Evolutionary conservation across 2,113 vertebrate species (phyloP).

Genomic region (Grallaria varia): DNA sequence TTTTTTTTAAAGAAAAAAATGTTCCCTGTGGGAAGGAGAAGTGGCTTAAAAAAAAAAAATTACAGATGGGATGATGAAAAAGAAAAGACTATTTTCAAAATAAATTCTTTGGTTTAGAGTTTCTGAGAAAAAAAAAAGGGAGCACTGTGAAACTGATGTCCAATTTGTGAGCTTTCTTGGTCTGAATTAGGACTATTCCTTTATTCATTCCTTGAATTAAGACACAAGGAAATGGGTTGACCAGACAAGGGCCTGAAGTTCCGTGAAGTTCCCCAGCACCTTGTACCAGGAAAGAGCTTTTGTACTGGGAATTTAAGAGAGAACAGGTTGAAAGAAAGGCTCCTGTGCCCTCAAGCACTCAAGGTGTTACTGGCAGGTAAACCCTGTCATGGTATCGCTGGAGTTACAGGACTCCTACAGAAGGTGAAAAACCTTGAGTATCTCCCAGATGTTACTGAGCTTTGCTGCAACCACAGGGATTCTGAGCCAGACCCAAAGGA

Average conservation of each 20-base stretch:
- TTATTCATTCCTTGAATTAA: neutral
- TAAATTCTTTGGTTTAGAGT: neutral
- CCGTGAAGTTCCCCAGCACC: neutral
- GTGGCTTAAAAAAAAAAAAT: neutral
- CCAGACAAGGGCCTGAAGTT: neutral
- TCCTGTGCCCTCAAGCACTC: neutral
- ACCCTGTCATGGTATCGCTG: neutral
- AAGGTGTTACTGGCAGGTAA: neutral
- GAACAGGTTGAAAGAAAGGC: neutral
- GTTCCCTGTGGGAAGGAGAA: slow-evolving; percentile 18
- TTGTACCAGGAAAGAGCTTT: neutral
- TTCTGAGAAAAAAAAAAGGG: neutral
- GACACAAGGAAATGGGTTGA: neutral
- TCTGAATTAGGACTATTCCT: neutral
- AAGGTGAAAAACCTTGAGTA: neutral
- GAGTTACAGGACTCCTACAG: neutral
- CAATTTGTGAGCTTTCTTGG: neutral
- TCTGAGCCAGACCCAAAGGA: neutral
- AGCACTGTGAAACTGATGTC: neutral
- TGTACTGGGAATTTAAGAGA: neutral
- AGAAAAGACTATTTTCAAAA: neutral
- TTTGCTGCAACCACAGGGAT: neutral
- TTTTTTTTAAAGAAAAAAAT: slow-evolving; percentile 6
- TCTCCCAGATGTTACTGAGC: neutral
- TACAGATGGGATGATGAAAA: slow-evolving; percentile 2